Evolutionary conservation across 2,113 vertebrate genomes (phyloP), one percentile per base, ranked within the genome.

Genomic region (Herpetotheres cachinnans): DNA sequence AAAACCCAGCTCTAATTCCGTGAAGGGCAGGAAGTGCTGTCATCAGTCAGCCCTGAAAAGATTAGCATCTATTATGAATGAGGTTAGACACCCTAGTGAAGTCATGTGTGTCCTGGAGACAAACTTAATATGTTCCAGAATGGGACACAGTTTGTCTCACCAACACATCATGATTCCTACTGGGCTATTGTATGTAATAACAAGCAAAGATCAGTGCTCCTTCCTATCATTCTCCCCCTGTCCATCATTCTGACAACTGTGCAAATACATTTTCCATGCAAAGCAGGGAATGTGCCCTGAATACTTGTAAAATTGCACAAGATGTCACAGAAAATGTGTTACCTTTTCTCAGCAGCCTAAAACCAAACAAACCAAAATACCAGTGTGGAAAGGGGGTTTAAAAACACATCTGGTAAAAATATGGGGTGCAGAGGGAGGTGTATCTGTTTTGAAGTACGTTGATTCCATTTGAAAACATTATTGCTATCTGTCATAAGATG

Each of bases 41-140:
- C 99, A 99, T 99, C 99, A 99, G 99, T 99, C 99, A 99, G 98
- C 99, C 99, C 98, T 98, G 98, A 98, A 99, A 98, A 99, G 99
- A 99, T 99, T 99, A 99, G 98, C 99, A 99, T 99, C 99, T 99
- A 99, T 99, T 99, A 99, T 98, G 98, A 99, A 99, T 99, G 98
- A 99, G 99, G 98, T 98, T 99, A 98, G 98, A 99, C 98, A 99
- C 98, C 98, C 98, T 98, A 98, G 98, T 98, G 98, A 99, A 99
- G 98, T 99, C 99, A 98, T 99, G 99, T 99, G 99, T 99, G 99
- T 99, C 99, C 98, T 95, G 97, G 98, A 99, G 98, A 99, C 99
- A 99, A 99, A 99, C 99, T 99, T 99, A 99, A 99, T 99, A 99
- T 99, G 98, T 99, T 99, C 98, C 98, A 98, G 98, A 98, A 98